Evolutionary conservation across 30 jellyfish, hydroid and myxozoan genomes (phyloP).

Genomic region (Mastigias papua): DNA sequence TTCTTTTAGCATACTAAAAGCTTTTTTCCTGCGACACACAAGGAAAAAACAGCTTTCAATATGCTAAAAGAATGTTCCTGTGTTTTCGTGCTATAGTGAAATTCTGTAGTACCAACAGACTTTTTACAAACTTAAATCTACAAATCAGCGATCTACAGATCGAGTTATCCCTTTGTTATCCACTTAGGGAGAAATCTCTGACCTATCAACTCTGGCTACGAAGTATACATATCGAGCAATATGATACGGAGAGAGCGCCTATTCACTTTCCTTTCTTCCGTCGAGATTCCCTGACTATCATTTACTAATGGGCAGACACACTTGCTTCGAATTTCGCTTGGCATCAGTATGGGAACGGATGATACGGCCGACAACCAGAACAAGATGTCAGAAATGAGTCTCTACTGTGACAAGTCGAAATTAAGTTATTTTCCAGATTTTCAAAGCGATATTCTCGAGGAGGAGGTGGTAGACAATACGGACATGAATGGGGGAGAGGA

Average conservation of each 20-base stretch:
- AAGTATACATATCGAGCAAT: background rate
- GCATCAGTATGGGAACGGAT: conserved; percentile 52
- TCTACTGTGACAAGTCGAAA: conserved; percentile 50
- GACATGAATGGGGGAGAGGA: conserved; percentile 72
- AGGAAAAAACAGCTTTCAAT: no score
- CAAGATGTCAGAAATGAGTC: conserved; percentile 53
- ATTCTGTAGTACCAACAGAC: no score
- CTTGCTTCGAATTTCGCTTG: background rate
- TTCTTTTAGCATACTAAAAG: no score
- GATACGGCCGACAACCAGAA: conserved; percentile 73
- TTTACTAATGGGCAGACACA: background rate
- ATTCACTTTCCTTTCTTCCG: background rate
- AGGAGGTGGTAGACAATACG: conserved; percentile 82
- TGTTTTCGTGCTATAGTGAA: no score
- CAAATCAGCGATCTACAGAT: background rate
- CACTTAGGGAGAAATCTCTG: background rate
- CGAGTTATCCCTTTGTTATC: background rate
- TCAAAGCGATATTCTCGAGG: conserved; percentile 75
- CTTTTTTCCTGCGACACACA: no score
- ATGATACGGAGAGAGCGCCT: background rate
- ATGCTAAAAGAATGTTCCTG: no score
- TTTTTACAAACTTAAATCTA: no score
- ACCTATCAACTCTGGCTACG: background rate
- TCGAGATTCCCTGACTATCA: background rate
- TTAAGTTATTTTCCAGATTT: conserved; percentile 37